Evolutionary conservation across 2,113 vertebrate species (phyloP).

Genomic region (Vombatus ursinus): DNA sequence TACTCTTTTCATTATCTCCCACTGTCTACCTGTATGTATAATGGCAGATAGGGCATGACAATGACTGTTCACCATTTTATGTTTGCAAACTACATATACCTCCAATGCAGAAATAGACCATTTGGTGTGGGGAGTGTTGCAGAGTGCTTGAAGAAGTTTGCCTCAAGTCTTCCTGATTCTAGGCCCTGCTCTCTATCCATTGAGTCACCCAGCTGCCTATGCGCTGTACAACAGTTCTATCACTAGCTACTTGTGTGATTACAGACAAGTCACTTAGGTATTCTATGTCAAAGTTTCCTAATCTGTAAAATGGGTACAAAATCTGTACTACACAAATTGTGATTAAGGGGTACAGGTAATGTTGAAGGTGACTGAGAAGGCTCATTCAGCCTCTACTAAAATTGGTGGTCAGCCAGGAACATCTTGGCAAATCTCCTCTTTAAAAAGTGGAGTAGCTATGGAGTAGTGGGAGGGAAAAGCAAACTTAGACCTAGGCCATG

Average conservation of each 20-base stretch:
- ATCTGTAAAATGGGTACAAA: not conserved
- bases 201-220: not conserved
- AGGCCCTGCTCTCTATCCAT: not conserved
- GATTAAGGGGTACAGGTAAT: not conserved
- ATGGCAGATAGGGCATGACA: not conserved
- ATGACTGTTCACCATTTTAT: not conserved
- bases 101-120: not conserved
- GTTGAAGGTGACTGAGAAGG: not conserved
- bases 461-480: not conserved
- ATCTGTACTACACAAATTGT: not conserved
- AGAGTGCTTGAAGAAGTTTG: not conserved
- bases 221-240: not conserved
- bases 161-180: not conserved
- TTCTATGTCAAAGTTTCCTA: not conserved
- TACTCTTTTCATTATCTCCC: not conserved
- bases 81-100: not conserved
- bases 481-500: not conserved
- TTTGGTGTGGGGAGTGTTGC: not conserved
- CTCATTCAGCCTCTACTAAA: not conserved
- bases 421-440: not conserved
- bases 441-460: not conserved
- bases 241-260: not conserved
- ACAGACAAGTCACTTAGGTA: not conserved
- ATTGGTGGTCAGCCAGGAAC: not conserved
- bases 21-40: not conserved